Evolutionary conservation across 2,888 invertebrate genomes (phyloP), one percentile per base, ranked within the genome.

Genomic region (Catotricha subobsoleta): DNA sequence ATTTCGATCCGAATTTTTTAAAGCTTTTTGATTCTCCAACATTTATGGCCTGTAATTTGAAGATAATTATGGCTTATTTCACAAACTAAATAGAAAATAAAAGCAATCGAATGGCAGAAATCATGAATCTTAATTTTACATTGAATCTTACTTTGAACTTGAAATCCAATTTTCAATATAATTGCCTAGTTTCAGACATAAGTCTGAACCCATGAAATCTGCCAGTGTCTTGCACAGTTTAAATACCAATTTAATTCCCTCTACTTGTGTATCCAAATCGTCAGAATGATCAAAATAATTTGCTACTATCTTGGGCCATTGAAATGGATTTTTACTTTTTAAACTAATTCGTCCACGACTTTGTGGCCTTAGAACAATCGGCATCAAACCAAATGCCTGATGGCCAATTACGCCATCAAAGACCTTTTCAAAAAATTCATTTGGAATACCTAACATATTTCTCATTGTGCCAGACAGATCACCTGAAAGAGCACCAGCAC

Each of bases 281-380:
- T 73, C 69, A 3, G 70, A 68, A 51, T 78, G 62, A 41, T 74
- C 66, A 55, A 87, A 79, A 59, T 87, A 92, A 62, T 91, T 88
- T 0, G 84, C 76, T 38, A 82, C 69, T 52, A 92, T 74, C 41
- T 70, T 62, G 0, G 92, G 92, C 60, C 77, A 74, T 40, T 80
- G 75, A 19, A 72, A 64, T 1, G 87, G 84, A 63, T 82, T 74
- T 0, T 66, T 60, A 41, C 78, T 78, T 43, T 72, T 72, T 39
- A 95, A 62, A 15, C 65, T 68, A 36, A 86, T 67, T 35, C 79
- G 66, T 0, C 86, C 86, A 15, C 74, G 67, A 50, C 84, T 84
- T 43, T 73, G 72, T 0, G 86, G 84, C 16, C 78, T 67, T 54
- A 86, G 62, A 20, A 84, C 60, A 18, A 84, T 72, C 0, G 83